Conservation (phyloP, 2,797 vertebrate genomes). For the Rhadinocentrus ornatus region DNA sequence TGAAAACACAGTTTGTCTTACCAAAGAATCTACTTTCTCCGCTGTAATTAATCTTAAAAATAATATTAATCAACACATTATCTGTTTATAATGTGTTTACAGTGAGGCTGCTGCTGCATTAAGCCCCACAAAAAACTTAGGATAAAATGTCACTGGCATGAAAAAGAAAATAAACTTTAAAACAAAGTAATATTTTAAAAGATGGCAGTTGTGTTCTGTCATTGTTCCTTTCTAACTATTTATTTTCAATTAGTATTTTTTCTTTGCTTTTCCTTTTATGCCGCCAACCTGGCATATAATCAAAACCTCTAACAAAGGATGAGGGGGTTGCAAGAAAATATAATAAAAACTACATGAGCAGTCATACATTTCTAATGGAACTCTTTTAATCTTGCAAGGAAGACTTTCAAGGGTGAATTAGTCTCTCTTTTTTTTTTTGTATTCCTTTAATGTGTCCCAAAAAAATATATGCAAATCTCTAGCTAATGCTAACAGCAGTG, state of each 20-base stretch:
- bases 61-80: neutral
- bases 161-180: constrained; percentile 50
- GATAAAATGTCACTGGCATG: constrained; percentile 2
- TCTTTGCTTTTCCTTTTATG: constrained; percentile 31
- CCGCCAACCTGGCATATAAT: constrained; percentile 77
- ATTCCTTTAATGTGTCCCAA: constrained; percentile 83
- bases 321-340: constrained; percentile 53
- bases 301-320: constrained; percentile 75
- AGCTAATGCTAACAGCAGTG: constrained; percentile 84
- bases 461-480: constrained; percentile 88
- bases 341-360: constrained; percentile 84
- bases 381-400: constrained; percentile 84
- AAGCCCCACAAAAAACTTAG: constrained; percentile 6
- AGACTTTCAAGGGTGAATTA: constrained; percentile 86
- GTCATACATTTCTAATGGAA: constrained; percentile 84
- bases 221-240: neutral
- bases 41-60: neutral
- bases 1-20: neutral
- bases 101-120: constrained; percentile 10
- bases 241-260: neutral
- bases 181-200: constrained; percentile 49
- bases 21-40: neutral
- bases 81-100: constrained; percentile 5
- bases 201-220: constrained; percentile 34
- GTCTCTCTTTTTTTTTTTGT: constrained; percentile 80